phyloP scores from a whole-genome alignment of 37 sponge, comb jelly and placozoan genomes.

The Beroe forskalii region DNA sequence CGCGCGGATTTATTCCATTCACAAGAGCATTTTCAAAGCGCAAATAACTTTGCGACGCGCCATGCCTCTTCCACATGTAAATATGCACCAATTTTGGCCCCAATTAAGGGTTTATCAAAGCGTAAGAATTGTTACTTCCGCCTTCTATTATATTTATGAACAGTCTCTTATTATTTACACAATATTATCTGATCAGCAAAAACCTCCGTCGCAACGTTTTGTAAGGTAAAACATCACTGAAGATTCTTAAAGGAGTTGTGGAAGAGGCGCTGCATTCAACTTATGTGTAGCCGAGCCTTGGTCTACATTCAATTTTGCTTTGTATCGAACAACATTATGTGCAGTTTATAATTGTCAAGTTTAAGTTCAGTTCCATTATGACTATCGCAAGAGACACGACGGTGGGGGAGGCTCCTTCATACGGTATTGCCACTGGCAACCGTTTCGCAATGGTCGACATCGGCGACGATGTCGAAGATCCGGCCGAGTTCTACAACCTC shows the following conservation, averaged over 20 bases:
- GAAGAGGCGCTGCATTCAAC: slow-evolving; percentile 14
- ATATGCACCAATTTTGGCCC: neutral
- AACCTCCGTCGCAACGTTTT: too few species aligned
- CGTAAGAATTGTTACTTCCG: too few species aligned
- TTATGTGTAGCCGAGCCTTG: neutral
- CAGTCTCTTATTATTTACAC: too few species aligned
- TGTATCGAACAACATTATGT: slow-evolving; percentile 55
- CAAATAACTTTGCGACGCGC: slow-evolving; percentile 31
- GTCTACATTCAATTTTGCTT: slow-evolving; percentile 41
- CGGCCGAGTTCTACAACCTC: slow-evolving; percentile 57
- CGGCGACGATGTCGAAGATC: slow-evolving; percentile 62
- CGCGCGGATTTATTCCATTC: too few species aligned
- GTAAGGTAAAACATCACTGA: too few species aligned
- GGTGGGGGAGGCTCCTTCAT: slow-evolving; percentile 54
- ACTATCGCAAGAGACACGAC: slow-evolving; percentile 64
- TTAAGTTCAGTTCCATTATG: slow-evolving; percentile 9
- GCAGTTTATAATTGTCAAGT: slow-evolving; percentile 15
- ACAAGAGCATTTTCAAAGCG: too few species aligned
- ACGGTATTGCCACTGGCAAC: slow-evolving; percentile 66
- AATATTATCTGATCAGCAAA: too few species aligned
- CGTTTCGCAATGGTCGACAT: slow-evolving; percentile 62
- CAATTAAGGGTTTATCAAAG: too few species aligned
- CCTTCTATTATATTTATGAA: too few species aligned
- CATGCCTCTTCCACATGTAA: slow-evolving; percentile 23
- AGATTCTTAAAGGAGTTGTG: neutral